Base-by-base conservation (phyloP, 2,797 vertebrate species). In the Macropodus opercularis region DNA sequence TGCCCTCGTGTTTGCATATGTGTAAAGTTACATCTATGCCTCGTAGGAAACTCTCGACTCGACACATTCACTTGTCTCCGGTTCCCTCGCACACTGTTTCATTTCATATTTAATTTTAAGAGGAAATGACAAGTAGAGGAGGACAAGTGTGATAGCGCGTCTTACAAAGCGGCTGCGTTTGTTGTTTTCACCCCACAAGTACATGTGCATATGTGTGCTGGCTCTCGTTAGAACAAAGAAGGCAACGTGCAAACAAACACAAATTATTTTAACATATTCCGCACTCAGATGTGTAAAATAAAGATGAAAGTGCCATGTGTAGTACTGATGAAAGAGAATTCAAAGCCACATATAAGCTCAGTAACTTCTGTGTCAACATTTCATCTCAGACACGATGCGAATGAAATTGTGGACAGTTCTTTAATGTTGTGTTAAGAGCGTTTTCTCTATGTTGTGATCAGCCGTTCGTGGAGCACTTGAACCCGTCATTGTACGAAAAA, bases 131-230 rank as follows among this genome's bases (percentile, higher is more conserved):
- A 80, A 76, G 70, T 39, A 52, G 51, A 66, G 49, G 65, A 74
- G 72, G 71, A 35, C 67, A 69, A 66, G 62, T 72, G 72, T 67
- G 69, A 79, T 75, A 11, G 4, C 15, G 2, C 56, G 54, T 75
- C 81, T 61, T 72, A 79, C 73, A 80, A 80, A 81, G 62, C 56
- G 55, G 58, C 64, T 72, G 32, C 63, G 58, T 81, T 51, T 79
- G 63, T 62, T 75, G 49, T 71, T 40, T 52, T 63, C 65, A 54
- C 57, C 71, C 27, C 53, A 27, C 61, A 67, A 29, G n/a, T 66
- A 61, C 63, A 38, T 63, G 49, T 47, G 50, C 69, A 77, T 72
- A 66, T 54, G 42, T 46, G 51, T 21, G 18, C 70, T 66, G 29
- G 31, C 56, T 57, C n/a, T 87, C 75, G 89, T 87, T 69, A 63